Conservation (phyloP, 2,888 invertebrate species). For the Orthonevra nobilis region DNA sequence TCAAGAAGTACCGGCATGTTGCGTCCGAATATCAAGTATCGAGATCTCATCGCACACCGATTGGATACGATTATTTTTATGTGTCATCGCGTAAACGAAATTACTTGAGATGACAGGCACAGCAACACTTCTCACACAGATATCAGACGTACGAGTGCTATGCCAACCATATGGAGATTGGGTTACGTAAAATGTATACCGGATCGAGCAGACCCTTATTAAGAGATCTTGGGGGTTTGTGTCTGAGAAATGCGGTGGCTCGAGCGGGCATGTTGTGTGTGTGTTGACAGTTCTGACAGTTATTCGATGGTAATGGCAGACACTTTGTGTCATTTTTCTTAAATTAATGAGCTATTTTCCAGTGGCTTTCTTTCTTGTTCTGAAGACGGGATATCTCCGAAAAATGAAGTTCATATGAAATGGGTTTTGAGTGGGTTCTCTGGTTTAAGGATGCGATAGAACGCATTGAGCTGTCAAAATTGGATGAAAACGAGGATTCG, state of each 20-base stretch:
- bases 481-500: too few relatives aligned
- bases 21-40: slow-evolving; percentile 59
- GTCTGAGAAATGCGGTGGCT: slow-evolving; percentile 19
- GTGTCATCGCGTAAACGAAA: slow-evolving; percentile 59
- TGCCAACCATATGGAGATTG: slow-evolving; percentile 36
- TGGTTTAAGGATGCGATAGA: too few relatives aligned
- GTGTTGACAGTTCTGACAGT: slow-evolving; percentile 64
- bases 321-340: slow-evolving; percentile 37
- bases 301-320: slow-evolving; percentile 52
- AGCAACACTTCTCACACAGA: slow-evolving; percentile 36
- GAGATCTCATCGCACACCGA: slow-evolving; percentile 53
- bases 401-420: too few relatives aligned
- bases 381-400: background rate
- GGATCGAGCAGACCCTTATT: slow-evolving; percentile 35
- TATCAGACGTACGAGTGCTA: background rate
- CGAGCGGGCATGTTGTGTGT: slow-evolving; percentile 20
- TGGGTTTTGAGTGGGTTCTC: too few relatives aligned
- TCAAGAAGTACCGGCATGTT: slow-evolving; percentile 35
- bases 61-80: slow-evolving; percentile 54
- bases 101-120: slow-evolving; percentile 32
- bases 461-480: too few relatives aligned
- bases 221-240: slow-evolving; percentile 41
- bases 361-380: background rate
- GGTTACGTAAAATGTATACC: slow-evolving; percentile 37
- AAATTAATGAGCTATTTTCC: slow-evolving; percentile 32